Conservation (phyloP, 2,888 invertebrate species). For the Conistra vaccinii region DNA sequence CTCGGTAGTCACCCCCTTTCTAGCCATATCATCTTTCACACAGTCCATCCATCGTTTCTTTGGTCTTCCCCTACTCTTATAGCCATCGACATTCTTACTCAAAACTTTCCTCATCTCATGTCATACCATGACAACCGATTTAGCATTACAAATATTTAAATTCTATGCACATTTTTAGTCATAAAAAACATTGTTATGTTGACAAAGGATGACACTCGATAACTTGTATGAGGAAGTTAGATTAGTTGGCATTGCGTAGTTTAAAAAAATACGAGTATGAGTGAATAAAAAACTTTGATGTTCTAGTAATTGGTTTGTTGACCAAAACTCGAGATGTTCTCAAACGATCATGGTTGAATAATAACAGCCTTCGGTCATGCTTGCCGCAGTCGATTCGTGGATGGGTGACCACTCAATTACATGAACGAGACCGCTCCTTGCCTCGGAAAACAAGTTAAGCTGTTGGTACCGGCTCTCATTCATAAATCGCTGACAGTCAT, state of each 20-base stretch:
- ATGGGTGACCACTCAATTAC: background rate
- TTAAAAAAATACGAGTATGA: background rate
- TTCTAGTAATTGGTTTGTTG: background rate
- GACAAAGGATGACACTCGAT: constrained; percentile 7
- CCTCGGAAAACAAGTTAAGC: background rate
- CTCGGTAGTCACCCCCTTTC: background rate
- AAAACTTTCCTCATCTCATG: background rate
- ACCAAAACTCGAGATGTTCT: background rate
- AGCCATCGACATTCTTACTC: background rate
- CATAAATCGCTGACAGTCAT: background rate
- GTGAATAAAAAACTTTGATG: background rate
- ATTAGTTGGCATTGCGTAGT: background rate
- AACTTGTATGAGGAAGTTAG: constrained; percentile 11
- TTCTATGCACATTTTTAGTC: background rate
- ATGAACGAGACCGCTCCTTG: too few species aligned
- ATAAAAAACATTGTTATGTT: background rate
- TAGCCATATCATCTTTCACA: background rate
- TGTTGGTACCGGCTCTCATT: background rate
- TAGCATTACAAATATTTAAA: background rate
- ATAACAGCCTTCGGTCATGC: background rate
- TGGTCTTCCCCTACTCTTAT: background rate
- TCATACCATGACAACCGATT: background rate
- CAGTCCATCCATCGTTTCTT: background rate
- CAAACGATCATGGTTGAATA: background rate
- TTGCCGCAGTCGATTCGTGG: background rate